These are phyloP conservation scores for Diarsia dahlii DNA, from an alignment of 2,888 invertebrate genomes.

Conservation along the genomic window DNA sequence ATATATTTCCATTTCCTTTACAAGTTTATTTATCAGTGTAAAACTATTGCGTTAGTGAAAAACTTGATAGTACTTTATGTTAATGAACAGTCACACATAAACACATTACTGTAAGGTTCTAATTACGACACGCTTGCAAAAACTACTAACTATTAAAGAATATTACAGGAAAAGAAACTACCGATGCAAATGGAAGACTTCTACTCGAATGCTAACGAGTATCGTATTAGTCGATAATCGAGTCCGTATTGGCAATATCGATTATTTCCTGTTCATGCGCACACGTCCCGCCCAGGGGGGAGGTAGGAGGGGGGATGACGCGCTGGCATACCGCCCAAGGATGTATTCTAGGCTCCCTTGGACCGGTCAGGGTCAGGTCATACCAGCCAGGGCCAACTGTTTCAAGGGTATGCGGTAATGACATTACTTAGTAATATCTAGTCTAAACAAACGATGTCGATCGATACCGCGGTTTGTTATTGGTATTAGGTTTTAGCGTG, in stretches of 20 bases:
- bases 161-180: conserved; percentile 60
- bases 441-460: conserved; percentile 10
- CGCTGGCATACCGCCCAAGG: conserved; percentile 85
- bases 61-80: conserved; percentile 16
- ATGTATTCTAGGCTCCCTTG: conserved; percentile 83
- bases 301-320: conserved; percentile 52
- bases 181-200: conserved; percentile 64
- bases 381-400: conserved; percentile 54
- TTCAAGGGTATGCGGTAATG: conserved; percentile 55
- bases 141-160: conserved; percentile 32
- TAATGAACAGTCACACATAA: conserved; percentile 22
- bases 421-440: conserved; percentile 35
- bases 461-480: conserved; percentile 13
- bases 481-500: conserved; percentile 35
- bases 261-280: conserved; percentile 78
- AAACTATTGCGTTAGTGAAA: conserved; percentile 25
- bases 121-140: conserved; percentile 39
- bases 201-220: conserved; percentile 64
- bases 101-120: conserved; percentile 5
- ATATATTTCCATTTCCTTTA: conserved; percentile 34
- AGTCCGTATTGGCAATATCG: conserved; percentile 80
- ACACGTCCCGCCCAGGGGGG: conserved; percentile 61
- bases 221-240: conserved; percentile 69
- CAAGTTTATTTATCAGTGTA: neutral
- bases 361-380: conserved; percentile 84